Evolutionary conservation across 1,140 invertebrate genomes (phyloP).

Genomic region (Littorina saxatilis): DNA sequence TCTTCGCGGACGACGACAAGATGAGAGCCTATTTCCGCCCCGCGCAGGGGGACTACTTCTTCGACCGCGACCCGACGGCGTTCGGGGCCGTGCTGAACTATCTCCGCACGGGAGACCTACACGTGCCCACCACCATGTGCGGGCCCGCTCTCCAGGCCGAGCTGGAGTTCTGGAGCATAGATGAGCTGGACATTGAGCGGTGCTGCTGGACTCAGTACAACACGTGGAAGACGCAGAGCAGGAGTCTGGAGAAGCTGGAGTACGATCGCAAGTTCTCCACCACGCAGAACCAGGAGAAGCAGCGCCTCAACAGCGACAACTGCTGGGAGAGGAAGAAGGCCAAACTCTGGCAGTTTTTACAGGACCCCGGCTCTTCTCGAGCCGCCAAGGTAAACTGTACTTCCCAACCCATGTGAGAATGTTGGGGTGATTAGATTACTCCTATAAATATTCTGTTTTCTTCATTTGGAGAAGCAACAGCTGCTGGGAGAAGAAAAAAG

Average conservation of each 20-base stretch:
- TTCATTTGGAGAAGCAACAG: too few relatives aligned
- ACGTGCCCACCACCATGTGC: slow-evolving; percentile 70
- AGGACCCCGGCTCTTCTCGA: slow-evolving; percentile 66
- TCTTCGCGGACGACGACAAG: slow-evolving; percentile 60
- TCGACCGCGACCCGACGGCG: slow-evolving; percentile 68
- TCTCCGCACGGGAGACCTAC: slow-evolving; percentile 70
- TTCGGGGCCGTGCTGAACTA: slow-evolving; percentile 70
- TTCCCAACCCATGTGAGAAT: too few relatives aligned
- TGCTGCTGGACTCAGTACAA: slow-evolving; percentile 74
- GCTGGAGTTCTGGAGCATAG: slow-evolving; percentile 72
- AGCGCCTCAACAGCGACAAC: slow-evolving; percentile 46
- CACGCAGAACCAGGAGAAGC: slow-evolving; percentile 57
- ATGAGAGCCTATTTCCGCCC: slow-evolving; percentile 66
- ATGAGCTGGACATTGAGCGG: slow-evolving; percentile 68
- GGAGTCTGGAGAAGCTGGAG: slow-evolving; percentile 69
- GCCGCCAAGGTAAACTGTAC: slow-evolving; percentile 56
- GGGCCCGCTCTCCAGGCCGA: slow-evolving; percentile 68
- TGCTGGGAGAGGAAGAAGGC: slow-evolving; percentile 57
- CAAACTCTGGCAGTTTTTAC: slow-evolving; percentile 62
- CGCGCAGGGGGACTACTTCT: slow-evolving; percentile 83
- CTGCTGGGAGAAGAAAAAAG: too few relatives aligned
- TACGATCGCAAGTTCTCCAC: slow-evolving; percentile 69
- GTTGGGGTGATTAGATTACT: too few relatives aligned
- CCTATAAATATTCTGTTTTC: background rate
- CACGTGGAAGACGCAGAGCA: slow-evolving; percentile 72